Conservation (phyloP, 1,140 invertebrate species). For the Cherax destructor region DNA sequence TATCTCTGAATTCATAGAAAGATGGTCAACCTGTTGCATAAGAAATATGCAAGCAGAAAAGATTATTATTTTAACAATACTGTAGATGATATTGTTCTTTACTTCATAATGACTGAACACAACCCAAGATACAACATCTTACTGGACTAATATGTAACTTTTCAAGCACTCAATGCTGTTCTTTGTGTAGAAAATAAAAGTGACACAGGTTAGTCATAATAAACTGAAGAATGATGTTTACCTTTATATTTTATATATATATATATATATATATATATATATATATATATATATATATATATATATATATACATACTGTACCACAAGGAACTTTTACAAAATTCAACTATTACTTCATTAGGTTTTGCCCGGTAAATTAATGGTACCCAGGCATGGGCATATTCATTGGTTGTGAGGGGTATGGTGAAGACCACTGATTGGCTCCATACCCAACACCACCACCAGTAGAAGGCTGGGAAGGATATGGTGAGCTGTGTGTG, state of each 20-base stretch:
- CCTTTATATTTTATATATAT: no score
- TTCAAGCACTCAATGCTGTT: neutral
- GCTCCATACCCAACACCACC: slow-evolving; percentile 28
- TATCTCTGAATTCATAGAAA: no score
- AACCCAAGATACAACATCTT: no score
- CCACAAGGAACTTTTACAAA: slow-evolving; percentile 1
- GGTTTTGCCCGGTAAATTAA: neutral
- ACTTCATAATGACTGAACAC: no score
- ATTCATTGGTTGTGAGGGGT: slow-evolving; percentile 52
- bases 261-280: no score
- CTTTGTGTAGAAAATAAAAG: neutral
- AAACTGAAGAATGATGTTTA: neutral
- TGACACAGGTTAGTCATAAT: neutral
- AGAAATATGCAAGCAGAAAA: no score
- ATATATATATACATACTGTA: neutral
- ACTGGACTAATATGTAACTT: no score
- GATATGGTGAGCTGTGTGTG: slow-evolving; percentile 32
- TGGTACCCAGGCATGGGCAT: slow-evolving; percentile 62
- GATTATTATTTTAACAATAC: no score
- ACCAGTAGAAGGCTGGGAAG: neutral
- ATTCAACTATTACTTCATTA: neutral
- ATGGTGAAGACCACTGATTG: slow-evolving; percentile 46
- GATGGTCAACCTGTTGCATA: no score
- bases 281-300: no score
- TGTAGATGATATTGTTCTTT: no score